Evolutionary conservation across 1,140 invertebrate species (phyloP), one percentile per base, ranked within the genome.

Genomic region (Drosophila pectinifera): DNA sequence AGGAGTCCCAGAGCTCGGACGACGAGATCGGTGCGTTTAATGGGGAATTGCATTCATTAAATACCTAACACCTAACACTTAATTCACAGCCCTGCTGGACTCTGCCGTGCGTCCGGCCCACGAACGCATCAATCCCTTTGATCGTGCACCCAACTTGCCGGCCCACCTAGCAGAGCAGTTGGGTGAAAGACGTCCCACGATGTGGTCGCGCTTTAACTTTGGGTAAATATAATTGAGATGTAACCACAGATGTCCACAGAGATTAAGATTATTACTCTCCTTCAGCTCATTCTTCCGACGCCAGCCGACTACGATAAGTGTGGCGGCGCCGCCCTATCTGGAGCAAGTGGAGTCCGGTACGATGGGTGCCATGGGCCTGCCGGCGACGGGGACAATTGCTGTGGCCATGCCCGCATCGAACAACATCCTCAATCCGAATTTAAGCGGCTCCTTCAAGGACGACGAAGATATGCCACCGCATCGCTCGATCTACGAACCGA

Each of bases 381-480:
- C 49, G 3, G 65, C 45, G 20, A 51, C 53, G 49, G 64, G 54
- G 46, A 58, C 72, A 57, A 38, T 55, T 41, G 70, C 70, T 38
- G 56, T 88, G 13, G 54, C 76, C 24, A 55, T 73, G 38, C 88
- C 84, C 20, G 68, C 91, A 59, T 91, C 92, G 36, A 92, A 92
- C 69, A 92, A 92, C 74, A 91, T 92, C 43, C 72, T 92, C 22
- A 92, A 92, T 80, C 85, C 91, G 80, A 92, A 92, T 91, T 91
- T 92, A 90, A 92, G 91, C 78, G 91, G 91, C 74, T 92, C 91
- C 39, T 92, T 92, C 45, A 89, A 91, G 53, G 91, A 92, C 57
- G 90, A 82, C 46, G 91, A 91, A 61, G 78, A 91, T 63, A 73
- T 91, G 68, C 63, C 79, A 72, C 82, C 86, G 55, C 82, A 90